Percentiles rank a stretch among this genome's conserved stretches.
Conservation (phyloP, 2,888 invertebrate species). For the Dilophus febrilis region DNA sequence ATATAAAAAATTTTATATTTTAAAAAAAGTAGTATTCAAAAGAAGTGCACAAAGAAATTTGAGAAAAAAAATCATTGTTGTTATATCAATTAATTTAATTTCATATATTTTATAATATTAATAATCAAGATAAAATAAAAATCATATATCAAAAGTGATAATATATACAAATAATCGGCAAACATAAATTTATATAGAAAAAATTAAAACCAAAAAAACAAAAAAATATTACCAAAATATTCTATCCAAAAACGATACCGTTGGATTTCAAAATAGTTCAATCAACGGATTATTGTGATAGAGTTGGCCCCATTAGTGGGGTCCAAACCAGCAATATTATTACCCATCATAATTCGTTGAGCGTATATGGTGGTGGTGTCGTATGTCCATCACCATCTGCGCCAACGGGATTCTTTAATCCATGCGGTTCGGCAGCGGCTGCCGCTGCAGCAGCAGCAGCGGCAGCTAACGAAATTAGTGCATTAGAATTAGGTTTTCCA, state of each 20-base stretch:
- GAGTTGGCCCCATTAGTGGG: slow-evolving; percentile 9
- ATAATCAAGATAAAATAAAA: neutral
- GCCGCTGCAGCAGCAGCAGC: too few species aligned
- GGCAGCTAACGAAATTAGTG: slow-evolving; percentile 20
- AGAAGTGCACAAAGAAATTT: neutral
- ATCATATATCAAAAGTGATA: slow-evolving; percentile 5
- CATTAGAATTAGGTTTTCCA: slow-evolving; percentile 31
- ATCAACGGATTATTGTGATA: slow-evolving; percentile 9
- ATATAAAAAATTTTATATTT: too few species aligned
- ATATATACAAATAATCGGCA: slow-evolving; percentile 2
- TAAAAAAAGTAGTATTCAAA: too few species aligned
- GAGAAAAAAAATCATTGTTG: neutral
- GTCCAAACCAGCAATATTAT: slow-evolving; percentile 31
- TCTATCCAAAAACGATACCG: neutral
- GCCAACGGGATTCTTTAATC: slow-evolving; percentile 31
- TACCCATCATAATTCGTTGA: slow-evolving; percentile 32
- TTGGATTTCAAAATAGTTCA: slow-evolving; percentile 7
- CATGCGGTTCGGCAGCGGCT: slow-evolving; percentile 25
- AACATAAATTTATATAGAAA: slow-evolving; percentile 1
- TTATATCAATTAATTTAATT: neutral
- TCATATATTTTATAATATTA: neutral
- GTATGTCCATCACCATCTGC: slow-evolving; percentile 33
- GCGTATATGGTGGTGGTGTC: slow-evolving; percentile 33
- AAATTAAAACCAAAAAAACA: slow-evolving; percentile 1
- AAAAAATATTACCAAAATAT: neutral